Conservation (phyloP, 2,888 invertebrate genomes). For the Leptogaster cylindrica region DNA sequence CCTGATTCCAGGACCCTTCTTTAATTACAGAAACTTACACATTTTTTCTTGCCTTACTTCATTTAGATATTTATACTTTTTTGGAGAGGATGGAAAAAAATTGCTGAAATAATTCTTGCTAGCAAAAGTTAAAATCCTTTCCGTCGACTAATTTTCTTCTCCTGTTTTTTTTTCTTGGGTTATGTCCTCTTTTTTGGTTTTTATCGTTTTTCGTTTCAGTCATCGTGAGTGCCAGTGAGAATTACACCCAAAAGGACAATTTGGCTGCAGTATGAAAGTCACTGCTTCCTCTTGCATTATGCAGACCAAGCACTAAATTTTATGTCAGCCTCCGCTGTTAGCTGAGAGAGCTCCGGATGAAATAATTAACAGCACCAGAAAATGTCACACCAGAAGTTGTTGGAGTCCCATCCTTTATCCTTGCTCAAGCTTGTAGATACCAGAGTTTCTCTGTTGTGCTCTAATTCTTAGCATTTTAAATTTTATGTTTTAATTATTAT, state of each 20-base stretch:
- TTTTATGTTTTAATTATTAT: conserved; percentile 36
- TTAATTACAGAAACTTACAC: background rate
- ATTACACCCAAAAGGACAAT: conserved; percentile 60
- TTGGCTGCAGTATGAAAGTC: conserved; percentile 54
- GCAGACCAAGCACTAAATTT: conserved; percentile 37
- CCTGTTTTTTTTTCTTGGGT: conserved; percentile 3
- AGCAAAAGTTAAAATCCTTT: conserved; percentile 27
- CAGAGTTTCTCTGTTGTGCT: conserved; percentile 26
- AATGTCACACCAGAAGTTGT: conserved; percentile 36
- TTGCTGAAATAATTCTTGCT: conserved; percentile 17
- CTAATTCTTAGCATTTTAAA: conserved; percentile 35
- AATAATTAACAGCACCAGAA: conserved; percentile 36
- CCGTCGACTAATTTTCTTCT: conserved; percentile 31
- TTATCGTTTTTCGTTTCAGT: too few species aligned
- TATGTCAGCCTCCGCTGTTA: conserved; percentile 29
- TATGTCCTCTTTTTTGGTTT: too few species aligned
- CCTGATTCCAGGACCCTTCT: background rate
- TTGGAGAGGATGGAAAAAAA: conserved; percentile 5
- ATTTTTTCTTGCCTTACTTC: background rate
- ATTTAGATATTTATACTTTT: conserved; percentile 1
- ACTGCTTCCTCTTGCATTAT: conserved; percentile 18
- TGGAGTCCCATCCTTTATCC: conserved; percentile 5
- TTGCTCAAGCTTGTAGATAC: conserved; percentile 30
- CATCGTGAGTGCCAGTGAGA: conserved; percentile 52
- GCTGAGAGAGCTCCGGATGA: conserved; percentile 27